Percentiles rank a stretch among this genome's conserved stretches.
Conservation (phyloP, 2,113 vertebrate genomes). For the Isurus oxyrinchus region DNA sequence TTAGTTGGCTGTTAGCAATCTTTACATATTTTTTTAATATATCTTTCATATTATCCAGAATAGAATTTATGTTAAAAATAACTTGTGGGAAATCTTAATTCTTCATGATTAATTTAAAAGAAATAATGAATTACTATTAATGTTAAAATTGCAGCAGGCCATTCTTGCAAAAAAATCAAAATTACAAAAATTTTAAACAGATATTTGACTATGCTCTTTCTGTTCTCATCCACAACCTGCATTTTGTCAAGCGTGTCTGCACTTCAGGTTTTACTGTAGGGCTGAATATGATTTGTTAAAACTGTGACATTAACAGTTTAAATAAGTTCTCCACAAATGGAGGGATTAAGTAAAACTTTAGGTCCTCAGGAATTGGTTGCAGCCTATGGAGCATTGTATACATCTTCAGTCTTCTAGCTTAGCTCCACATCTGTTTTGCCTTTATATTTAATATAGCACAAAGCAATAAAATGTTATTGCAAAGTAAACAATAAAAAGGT, state of each 20-base stretch:
- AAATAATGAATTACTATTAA: background rate
- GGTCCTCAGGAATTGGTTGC: background rate
- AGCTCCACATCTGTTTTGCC: constrained; percentile 1
- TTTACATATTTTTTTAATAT: background rate
- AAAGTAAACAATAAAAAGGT: constrained; percentile 31
- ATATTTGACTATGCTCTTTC: background rate
- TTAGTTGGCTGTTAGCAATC: background rate
- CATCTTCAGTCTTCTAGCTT: background rate
- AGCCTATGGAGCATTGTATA: background rate
- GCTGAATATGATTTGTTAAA: background rate
- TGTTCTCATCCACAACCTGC: background rate
- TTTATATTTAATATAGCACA: constrained; percentile 27
- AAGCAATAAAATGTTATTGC: constrained; percentile 27
- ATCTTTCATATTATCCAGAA: background rate
- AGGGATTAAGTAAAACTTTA: background rate
- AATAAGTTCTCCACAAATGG: background rate
- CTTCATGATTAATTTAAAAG: background rate
- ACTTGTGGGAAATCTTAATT: background rate
- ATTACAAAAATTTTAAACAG: background rate
- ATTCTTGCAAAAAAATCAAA: background rate
- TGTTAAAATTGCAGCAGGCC: background rate
- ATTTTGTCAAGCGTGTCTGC: background rate
- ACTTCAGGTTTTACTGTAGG: background rate
- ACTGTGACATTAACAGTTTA: background rate
- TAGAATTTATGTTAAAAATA: background rate